Evolutionary conservation across 2,888 invertebrate genomes (phyloP), one percentile per base, ranked within the genome.

Genomic region (Bursaphelenchus okinawaensis): DNA sequence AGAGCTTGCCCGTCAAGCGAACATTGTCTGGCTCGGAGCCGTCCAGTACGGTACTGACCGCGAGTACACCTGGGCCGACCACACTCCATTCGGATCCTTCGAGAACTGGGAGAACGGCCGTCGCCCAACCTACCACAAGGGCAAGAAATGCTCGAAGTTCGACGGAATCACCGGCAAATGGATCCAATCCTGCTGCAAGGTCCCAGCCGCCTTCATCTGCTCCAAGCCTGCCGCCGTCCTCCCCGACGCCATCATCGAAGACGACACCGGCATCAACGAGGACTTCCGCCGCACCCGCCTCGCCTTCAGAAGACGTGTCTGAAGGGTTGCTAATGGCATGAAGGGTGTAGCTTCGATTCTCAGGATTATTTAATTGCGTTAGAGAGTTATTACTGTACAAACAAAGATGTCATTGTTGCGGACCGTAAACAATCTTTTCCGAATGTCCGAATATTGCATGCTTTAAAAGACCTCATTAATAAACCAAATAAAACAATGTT

Each of bases 101-200:
- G 77, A 77, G 67, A 72, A 74, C 65, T 79, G 79, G 79, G 69
- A 75, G 56, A 65, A 67, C 52, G 75, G 68, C 26, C 62, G 50
- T 23, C 72, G 74, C 31, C 80, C 80, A 20, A 68, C 74, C 52
- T 74, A 75, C 74, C 75, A 80, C 71, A 67, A 71, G 29, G 80
- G 77, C 28, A 71, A 75, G 31, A 74, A 78, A 26, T 80, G 80
- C 68, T 75, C 77, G 65, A 80, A 80, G 68, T 69, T 80, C 67
- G 68, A 74, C 54, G 72, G 73, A 57, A 31, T 55, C n/a, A 71
- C 75, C 59, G 77, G 76, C 52, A 70, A 76, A 19, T 80, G 80
- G 80, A 74, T 80, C 72, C 80, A 80, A 65, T 76, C 75, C 22
- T 80, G 80, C 72, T 80, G 80, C 69, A 80, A 80, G 73, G 75